Evolutionary conservation across 2,888 invertebrate genomes (phyloP), one percentile per base, ranked within the genome.

Genomic region (Andricus curvator): DNA sequence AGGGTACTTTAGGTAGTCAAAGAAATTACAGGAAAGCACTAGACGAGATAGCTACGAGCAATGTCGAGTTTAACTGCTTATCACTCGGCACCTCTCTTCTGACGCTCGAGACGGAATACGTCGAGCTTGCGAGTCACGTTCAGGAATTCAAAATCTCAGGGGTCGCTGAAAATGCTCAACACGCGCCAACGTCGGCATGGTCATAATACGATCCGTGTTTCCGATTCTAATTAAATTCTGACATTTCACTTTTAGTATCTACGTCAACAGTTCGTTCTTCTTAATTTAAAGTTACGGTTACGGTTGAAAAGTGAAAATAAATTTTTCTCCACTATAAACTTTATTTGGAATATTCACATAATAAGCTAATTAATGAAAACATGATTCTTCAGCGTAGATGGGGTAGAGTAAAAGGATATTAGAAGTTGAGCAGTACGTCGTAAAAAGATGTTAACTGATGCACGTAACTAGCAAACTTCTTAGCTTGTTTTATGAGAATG

Each of bases 81-180:
- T 74, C 74, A 74, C 74, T 74, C 74, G 56, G 74, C 74, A 56
- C 74, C 74, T 74, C 74, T 74, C 74, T 74, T 56, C 48, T 29
- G 56, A 74, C 51, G 74, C 56, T 60, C 15, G 64, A 77, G 64
- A 77, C 48, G 65, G 22, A 56, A 78, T 66, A 60, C 82, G 82
- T 84, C 82, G 85, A 84, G 84, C 83, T 85, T 83, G 85, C 84
- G 81, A 84, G 82, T 84, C 85, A 85, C 82, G 83, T 85, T 81
- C 74, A 78, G 48, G 82, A 78, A 82, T 85, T 56, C 81, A 83
- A 82, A 82, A 83, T 85, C 84, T 83, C 83, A 81, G 81, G 81
- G 80, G 83, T 78, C 79, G n/a, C 81, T 79, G 78, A 79, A 66
- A 82, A 84, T 83, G 84, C 79, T 82, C 70, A 80, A 68, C 83